Evolutionary conservation across 2,888 invertebrate species (phyloP), one percentile per base, ranked within the genome.

Genomic region (Volucella inanis): DNA sequence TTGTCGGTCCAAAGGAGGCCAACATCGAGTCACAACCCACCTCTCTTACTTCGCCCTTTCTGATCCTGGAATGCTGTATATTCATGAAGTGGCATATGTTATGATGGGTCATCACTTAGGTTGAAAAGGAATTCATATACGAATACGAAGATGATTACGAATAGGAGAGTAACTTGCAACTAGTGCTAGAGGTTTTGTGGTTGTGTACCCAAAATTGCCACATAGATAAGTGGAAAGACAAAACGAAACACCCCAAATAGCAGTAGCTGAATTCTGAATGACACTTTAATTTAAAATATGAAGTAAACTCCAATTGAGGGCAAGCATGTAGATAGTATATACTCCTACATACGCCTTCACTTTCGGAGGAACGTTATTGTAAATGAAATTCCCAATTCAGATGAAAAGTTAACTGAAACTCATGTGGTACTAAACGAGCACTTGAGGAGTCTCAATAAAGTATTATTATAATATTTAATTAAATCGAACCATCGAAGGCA

Each of bases 51-150:
- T 31, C 31, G 31, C 31, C 31, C 31, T 31, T 31, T 31, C 31
- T 6, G 31, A 8, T 14, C n/a, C 8, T n/a, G 14, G 43, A 54
- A 31, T 50, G 22, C 47, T 75, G 68, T 64, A 39, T 72, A 71
- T 65, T 79, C 84, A 84, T 79, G 65, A 71, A 70, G 80, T 80
- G 76, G 65, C 67, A 71, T 80, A 85, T 85, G 75, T 80, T 85
- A 80, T 85, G 80, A 85, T 85, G 80, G 84, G 72, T 80, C 80
- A 85, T 85, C 84, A 85, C 76, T 85, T 85, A 67, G 65, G 49
- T 85, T 80, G 72, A 85, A 80, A 31, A 31, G 31, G 31, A 31
- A 31, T 3, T 31, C 31, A 31, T 0, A 31, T 31, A 31, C 31
- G 6, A 31, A 4, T 31, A 6, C 31, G 31, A 31, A 31, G 0